Base-by-base conservation (phyloP, 1,140 invertebrate genomes). In the Drosophila repleta region DNA sequence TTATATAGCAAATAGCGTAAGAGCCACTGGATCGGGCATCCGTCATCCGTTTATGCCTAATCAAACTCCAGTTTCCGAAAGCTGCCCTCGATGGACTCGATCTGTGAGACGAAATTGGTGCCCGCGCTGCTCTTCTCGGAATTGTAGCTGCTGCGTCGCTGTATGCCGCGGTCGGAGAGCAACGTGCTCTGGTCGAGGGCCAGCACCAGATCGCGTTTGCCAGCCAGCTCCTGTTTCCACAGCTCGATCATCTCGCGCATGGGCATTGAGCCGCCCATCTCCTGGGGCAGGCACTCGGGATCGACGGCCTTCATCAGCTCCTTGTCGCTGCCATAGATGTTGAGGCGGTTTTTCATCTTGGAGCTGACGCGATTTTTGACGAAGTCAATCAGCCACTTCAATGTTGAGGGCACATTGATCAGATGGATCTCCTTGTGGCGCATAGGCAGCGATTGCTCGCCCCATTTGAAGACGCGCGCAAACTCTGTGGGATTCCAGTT, bases 401-500 rank as follows among this genome's bases (percentile, higher is more conserved):
- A 81, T 0, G 95, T 93, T 18, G 93, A 76, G 10, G 95, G 95
- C 2, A 96, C 91, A 82, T 97, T 96, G 13, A 96, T 90, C 46
- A 95, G 92, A 79, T 96, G 95, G 37, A 94, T 93, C 82, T 94
- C 94, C 90, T 96, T 96, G 91, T 96, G 96, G 26, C 96, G 93
- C 92, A 96, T 94, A 11, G 96, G 96, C 49, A 95, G 76, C 4
- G 95, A 96, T 94, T 96, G 95, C 95, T 96, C 95, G 78, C 95
- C 95, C 94, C 94, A 95, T 90, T 94, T 95, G 41, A 95, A 92
- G 20, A 95, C 82, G 15, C 93, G 92, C 4, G 93, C 94, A 70
- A 96, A 95, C 80, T 95, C 94, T 3, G 93, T 93, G 3, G 95
- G 94, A 74, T 94, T 94, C 94, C 95, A 96, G 11, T 94, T 92